Evolutionary conservation across 2,113 vertebrate genomes (phyloP), one percentile per base, ranked within the genome.

Genomic region (Phylloscopus trochiloides): DNA sequence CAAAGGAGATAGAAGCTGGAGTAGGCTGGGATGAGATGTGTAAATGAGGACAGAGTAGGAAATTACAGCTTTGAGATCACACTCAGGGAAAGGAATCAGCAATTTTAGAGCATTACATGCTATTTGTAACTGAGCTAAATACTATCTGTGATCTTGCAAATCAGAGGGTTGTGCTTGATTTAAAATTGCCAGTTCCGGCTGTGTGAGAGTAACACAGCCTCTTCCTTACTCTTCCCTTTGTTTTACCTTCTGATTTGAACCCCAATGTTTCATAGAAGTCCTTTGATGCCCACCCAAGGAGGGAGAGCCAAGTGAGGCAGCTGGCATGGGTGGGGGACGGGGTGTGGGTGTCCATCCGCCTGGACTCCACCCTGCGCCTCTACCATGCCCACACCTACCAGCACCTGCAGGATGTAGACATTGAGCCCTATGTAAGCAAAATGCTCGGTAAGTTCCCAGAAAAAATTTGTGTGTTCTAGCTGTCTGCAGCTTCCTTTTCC

Each of bases 391-490:
- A 99, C 96, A 99, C 99, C 12, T 98, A 98, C 45, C 99, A 99
- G 68, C 99, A 99, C 83, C 97, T 99, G 16, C 99, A 99, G 96
- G 99, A 99, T n/a, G 98, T 99, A 61, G 99, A 99, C 97, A 99
- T 99, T 50, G 99, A 99, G 86, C 99, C 99, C 76, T 99, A 99
- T 28, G 99, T 99, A 79, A 99, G 99, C 98, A 99, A 99, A 98
- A 99, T 99, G 99, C 96, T 99, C 18, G 99, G 99, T 99, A 94
- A 98, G 98, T 91, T n/a, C 52, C 68, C 31, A 65, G 59, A 10
- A 18, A 48, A 29, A 84, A 7, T 15, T 26, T 14, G 0, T 68
- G 26, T 24, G 3, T n/a, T 58, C 40, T 40, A 71, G 31, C 29
- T 90, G 6, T 6, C 45, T 83, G 59, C n/a, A 80, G 43, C 42